Base-by-base conservation (phyloP, 2,888 invertebrate species). In the Mycalesis mineus region DNA sequence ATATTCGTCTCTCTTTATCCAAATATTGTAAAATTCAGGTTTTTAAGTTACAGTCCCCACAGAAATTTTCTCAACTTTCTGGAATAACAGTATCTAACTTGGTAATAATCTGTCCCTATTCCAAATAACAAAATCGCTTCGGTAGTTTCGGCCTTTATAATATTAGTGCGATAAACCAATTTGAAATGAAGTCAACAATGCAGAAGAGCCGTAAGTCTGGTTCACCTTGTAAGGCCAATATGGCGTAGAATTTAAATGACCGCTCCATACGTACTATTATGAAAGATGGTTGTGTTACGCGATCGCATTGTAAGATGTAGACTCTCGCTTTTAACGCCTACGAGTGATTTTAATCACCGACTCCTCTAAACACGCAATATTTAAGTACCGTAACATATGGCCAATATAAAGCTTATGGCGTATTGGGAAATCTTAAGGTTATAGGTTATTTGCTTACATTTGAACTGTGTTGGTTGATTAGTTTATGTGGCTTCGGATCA, bases 291-390 rank as follows among this genome's bases (percentile, higher is more conserved):
- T 28, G 47, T 55, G 39, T 28, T 50, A 47, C 29, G 50, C 40
- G 50, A 29, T 44, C 22, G 48, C 39, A 52, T 52, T 44, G 37
- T 44, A 47, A 11, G 42, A 39, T 36, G 37, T 48, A 40, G 29
- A 53, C 52, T 55, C 49, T 61, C 63, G 54, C 54, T 53, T 54
- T 52, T 14, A 49, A 55, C 63, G 52, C 65, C 63, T 58, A 63
- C 63, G 53, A 37, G 11, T 58, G 58, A 61, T 51, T 47, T 55
- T 56, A 45, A 57, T 55, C 41, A 15, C 50, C 55, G 51, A 42
- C 52, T 65, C 55, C 55, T 48, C 58, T 61, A 61, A 57, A 48
- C 49, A 50, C 45, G 45, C 17, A 8, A 28, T 53, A 22, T 44
- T 54, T 51, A 39, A 61, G 55, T 61, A 39, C 51, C 55, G 58